Evolutionary conservation across 2,113 vertebrate genomes (phyloP).

Genomic region (Neopipo cinnamomea): DNA sequence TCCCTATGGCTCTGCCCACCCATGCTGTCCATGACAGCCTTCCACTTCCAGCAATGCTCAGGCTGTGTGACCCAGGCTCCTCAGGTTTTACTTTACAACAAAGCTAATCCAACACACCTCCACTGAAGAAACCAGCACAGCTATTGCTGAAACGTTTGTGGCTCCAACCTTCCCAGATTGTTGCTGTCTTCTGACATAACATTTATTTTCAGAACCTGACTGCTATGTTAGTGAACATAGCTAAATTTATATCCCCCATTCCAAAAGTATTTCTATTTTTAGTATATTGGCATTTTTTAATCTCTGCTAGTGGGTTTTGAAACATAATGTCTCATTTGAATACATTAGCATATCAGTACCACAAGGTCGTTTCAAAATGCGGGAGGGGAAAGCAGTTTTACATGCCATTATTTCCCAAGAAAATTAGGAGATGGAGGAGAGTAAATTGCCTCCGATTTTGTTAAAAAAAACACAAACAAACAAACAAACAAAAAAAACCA

Average conservation of each 20-base stretch:
- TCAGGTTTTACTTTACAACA: background rate
- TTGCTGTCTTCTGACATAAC: background rate
- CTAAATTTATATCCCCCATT: background rate
- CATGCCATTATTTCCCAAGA: background rate
- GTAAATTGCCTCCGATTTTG: background rate
- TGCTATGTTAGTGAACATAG: background rate
- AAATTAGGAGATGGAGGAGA: background rate
- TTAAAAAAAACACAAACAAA: background rate
- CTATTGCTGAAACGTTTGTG: background rate
- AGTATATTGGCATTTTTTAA: constrained; percentile 40
- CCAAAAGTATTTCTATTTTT: constrained; percentile 49
- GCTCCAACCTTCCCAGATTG: background rate
- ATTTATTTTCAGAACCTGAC: background rate
- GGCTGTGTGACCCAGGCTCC: rapidly evolving
- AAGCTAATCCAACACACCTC: background rate
- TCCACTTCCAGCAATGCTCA: background rate
- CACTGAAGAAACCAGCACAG: background rate
- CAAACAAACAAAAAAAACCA: too few relatives aligned
- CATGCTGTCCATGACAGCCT: rapidly evolving
- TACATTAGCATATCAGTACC: constrained; percentile 52
- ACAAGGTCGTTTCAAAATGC: constrained; percentile 52
- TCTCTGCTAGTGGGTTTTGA: constrained; percentile 37
- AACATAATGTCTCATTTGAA: constrained; percentile 61
- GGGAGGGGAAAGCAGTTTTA: constrained; percentile 29
- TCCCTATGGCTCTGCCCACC: background rate